Percentiles rank a stretch among this genome's conserved stretches.
phyloP scores from a whole-genome alignment of 2,113 vertebrate genomes.

The Synchiropus splendidus region DNA sequence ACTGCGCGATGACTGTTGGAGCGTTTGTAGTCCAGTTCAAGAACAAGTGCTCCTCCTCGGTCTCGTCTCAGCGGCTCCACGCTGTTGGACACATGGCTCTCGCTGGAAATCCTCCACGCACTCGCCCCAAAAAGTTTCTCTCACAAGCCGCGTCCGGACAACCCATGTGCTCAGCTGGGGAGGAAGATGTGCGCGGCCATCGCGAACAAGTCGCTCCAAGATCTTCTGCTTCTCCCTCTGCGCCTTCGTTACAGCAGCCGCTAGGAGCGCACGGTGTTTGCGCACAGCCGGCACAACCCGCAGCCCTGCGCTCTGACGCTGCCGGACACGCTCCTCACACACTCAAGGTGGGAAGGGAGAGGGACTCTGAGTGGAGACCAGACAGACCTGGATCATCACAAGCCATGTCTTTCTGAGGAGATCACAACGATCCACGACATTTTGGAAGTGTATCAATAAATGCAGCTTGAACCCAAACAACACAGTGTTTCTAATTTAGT shows the following conservation, averaged over 20 bases:
- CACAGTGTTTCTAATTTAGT: no score
- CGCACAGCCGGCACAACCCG: conserved; percentile 52
- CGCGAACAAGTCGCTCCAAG: conserved; percentile 38
- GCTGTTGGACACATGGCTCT: conserved; percentile 23
- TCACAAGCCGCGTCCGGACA: conserved; percentile 21
- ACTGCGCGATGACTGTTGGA: no score
- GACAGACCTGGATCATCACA: conserved; percentile 5
- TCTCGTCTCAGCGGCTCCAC: conserved; percentile 21
- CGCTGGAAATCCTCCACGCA: conserved; percentile 16
- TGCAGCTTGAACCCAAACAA: no score
- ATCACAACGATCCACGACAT: no score
- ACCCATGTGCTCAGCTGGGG: conserved; percentile 29
- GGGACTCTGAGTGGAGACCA: conserved; percentile 3
- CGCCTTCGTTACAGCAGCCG: conserved; percentile 37
- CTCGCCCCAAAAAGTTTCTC: conserved; percentile 35
- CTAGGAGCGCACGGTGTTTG: conserved; percentile 56
- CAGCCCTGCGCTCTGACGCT: conserved; percentile 39
- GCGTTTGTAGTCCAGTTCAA: no score
- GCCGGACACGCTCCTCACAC: conserved; percentile 21
- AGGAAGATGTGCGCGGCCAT: conserved; percentile 3
- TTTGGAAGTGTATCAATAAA: no score
- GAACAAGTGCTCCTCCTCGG: no score
- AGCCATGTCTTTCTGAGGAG: no score
- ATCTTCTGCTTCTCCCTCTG: conserved; percentile 24
- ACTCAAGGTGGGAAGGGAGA: conserved; percentile 1